These are phyloP conservation scores for Leiothrix lutea DNA, from an alignment of 2,113 vertebrate genomes.

Conservation along the genomic window DNA sequence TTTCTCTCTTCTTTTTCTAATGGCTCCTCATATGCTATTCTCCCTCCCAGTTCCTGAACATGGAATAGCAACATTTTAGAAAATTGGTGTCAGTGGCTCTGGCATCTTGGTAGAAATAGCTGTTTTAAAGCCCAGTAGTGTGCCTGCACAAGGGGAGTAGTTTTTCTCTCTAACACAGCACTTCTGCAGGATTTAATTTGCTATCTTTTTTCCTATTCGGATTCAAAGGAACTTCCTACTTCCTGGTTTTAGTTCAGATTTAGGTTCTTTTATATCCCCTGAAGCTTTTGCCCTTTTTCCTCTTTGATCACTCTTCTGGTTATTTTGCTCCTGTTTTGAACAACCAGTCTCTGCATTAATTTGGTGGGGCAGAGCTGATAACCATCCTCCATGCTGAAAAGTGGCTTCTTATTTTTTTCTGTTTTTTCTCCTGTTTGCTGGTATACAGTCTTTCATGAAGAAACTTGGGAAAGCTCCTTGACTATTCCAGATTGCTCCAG, in stretches of 20 bases:
- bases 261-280: neutral
- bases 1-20: neutral
- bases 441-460: neutral
- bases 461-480: neutral
- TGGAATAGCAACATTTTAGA: neutral
- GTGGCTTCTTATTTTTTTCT: neutral
- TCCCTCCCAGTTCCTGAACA: neutral
- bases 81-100: fast-evolving
- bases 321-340: neutral
- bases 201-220: neutral
- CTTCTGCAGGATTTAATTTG: neutral
- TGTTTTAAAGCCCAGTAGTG: neutral
- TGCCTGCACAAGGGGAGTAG: neutral
- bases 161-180: neutral
- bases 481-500: neutral
- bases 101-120: neutral
- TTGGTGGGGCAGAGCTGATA: neutral
- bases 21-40: neutral
- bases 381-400: neutral
- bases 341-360: neutral
- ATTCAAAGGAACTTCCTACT: neutral
- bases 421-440: neutral
- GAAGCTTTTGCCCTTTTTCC: neutral
- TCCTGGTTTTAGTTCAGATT: neutral
- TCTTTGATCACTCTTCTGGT: neutral